These are phyloP conservation scores for Chaetorhynchus papuensis DNA, from an alignment of 2,113 vertebrate species.

Conservation along the genomic window DNA sequence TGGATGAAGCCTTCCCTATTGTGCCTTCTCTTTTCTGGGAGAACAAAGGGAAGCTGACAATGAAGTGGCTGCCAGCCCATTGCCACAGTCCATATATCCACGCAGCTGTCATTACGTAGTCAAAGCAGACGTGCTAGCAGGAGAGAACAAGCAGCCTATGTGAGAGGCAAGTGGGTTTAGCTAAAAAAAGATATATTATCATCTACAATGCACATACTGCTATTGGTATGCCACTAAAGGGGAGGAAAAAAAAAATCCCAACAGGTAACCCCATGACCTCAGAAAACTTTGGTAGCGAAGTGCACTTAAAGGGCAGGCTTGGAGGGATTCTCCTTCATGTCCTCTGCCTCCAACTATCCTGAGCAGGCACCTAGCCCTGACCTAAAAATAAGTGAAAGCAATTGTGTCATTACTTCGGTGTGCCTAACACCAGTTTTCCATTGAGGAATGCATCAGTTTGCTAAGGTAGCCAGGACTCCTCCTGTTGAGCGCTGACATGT, in stretches of 20 bases:
- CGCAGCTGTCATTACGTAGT: constrained; percentile 39
- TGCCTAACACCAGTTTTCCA: background rate
- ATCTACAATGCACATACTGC: background rate
- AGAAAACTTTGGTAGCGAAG: background rate
- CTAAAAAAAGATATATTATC: background rate
- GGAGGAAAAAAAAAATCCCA: background rate
- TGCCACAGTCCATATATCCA: constrained; percentile 70
- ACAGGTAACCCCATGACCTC: background rate
- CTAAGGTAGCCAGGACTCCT: constrained; percentile 17
- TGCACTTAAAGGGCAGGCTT: background rate
- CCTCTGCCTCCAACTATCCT: background rate
- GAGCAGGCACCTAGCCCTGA: background rate
- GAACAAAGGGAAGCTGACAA: constrained; percentile 69
- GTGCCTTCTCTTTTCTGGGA: constrained; percentile 55
- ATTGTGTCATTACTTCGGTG: background rate
- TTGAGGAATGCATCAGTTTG: background rate
- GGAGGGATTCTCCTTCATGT: background rate
- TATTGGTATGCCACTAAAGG: background rate
- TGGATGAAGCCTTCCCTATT: constrained; percentile 65
- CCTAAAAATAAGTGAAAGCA: background rate
- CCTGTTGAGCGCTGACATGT: background rate
- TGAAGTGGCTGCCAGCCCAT: constrained; percentile 56
- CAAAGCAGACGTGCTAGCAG: background rate
- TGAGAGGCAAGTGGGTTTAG: background rate
- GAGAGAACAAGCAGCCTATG: background rate